phyloP scores from a whole-genome alignment of 2,797 vertebrate genomes.

The Cichlasoma orientale region DNA sequence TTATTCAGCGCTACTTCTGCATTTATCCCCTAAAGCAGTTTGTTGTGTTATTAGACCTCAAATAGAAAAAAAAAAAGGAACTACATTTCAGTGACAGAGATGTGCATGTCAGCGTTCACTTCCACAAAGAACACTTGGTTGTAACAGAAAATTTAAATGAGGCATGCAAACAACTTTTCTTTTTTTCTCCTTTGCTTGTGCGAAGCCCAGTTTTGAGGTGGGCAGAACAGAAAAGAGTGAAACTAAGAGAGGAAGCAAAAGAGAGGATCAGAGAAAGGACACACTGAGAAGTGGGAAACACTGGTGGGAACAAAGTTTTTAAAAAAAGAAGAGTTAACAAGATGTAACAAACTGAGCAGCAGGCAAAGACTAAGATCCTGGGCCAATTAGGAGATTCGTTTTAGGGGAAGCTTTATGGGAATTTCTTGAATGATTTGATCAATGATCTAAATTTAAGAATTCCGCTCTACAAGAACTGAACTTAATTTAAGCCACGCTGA shows the following conservation, averaged over 20 bases:
- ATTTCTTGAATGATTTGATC: background rate
- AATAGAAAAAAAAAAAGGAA: slow-evolving; percentile 56
- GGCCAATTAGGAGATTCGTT: background rate
- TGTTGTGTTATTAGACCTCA: slow-evolving; percentile 5
- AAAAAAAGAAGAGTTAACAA: background rate
- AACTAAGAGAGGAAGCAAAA: background rate
- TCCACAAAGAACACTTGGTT: background rate
- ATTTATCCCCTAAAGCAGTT: slow-evolving; percentile 32
- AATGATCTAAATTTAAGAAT: background rate
- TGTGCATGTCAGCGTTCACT: background rate
- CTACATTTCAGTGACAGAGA: slow-evolving; percentile 1
- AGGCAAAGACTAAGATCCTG: background rate
- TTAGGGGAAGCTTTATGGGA: background rate
- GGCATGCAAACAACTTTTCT: too few relatives aligned
- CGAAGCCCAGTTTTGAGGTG: background rate
- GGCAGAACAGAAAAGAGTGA: background rate
- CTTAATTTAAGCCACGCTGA: background rate
- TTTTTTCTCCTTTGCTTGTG: too few relatives aligned
- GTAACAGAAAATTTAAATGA: background rate
- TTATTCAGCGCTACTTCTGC: slow-evolving; percentile 66
- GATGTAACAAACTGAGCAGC: background rate
- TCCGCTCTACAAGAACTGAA: background rate
- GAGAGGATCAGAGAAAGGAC: background rate
- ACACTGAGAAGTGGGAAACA: background rate
- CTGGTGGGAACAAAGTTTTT: background rate